phyloP scores from a whole-genome alignment of 2,797 vertebrate genomes.

The Betta splendens region DNA sequence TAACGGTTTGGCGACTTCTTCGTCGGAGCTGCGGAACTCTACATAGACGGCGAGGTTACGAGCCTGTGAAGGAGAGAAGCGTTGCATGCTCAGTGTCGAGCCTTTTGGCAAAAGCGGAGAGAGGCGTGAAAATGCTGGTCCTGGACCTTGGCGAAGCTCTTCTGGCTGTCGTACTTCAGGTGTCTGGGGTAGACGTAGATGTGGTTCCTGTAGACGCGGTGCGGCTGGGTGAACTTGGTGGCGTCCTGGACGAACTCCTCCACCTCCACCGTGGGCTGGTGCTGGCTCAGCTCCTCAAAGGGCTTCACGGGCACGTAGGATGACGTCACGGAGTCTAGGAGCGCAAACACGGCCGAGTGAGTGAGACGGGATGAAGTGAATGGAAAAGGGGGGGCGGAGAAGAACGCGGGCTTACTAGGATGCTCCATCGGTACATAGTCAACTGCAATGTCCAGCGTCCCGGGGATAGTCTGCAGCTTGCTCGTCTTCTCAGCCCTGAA shows the following conservation, averaged over 20 bases:
- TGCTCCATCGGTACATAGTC: conserved; percentile 93
- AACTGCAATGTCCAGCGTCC: conserved; percentile 89
- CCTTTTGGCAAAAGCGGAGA: too few relatives aligned
- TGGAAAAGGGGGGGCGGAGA: background rate
- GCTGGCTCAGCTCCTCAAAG: conserved; percentile 85
- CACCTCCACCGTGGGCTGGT: conserved; percentile 90
- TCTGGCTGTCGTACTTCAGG: conserved; percentile 98
- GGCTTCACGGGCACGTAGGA: conserved; percentile 94
- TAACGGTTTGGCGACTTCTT: conserved; percentile 89
- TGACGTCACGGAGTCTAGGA: conserved; percentile 92
- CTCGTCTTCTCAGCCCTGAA: conserved; percentile 93
- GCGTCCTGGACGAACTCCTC: conserved; percentile 95
- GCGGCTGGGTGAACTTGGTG: conserved; percentile 90
- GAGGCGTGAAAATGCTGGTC: too few relatives aligned
- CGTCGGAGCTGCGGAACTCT: conserved; percentile 95
- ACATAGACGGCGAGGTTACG: conserved; percentile 94
- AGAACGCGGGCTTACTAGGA: conserved; percentile 85
- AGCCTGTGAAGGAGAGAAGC: conserved; percentile 84
- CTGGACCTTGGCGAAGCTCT: conserved; percentile 98
- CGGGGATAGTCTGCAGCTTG: conserved; percentile 95
- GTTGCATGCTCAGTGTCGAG: too few relatives aligned
- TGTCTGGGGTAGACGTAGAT: conserved; percentile 97
- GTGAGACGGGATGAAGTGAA: background rate
- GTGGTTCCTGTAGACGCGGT: conserved; percentile 94
- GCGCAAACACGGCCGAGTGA: background rate